Conservation (phyloP, 2,888 invertebrate species). For the Catocala nupta region DNA sequence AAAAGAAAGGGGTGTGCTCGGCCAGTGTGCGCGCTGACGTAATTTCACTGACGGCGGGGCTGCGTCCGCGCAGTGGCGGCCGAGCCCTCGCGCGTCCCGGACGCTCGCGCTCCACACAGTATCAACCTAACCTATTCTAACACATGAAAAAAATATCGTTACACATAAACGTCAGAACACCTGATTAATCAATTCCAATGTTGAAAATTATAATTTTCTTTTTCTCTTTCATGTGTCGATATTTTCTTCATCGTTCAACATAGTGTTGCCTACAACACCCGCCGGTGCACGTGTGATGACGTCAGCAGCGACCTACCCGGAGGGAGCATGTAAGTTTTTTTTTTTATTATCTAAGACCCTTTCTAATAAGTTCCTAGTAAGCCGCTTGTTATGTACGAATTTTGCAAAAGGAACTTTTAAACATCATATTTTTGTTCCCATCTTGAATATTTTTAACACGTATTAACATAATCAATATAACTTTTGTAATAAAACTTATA, state of each 20-base stretch:
- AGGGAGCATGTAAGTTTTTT: slow-evolving; percentile 71
- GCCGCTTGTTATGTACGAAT: slow-evolving; percentile 17
- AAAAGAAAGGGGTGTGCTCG: slow-evolving; percentile 83
- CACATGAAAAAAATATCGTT: slow-evolving; percentile 43
- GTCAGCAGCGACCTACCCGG: slow-evolving; percentile 67
- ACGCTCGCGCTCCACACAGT: slow-evolving; percentile 51
- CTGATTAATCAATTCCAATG: slow-evolving; percentile 10
- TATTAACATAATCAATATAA: too few species aligned
- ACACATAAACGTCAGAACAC: slow-evolving; percentile 36
- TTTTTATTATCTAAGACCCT: slow-evolving; percentile 38
- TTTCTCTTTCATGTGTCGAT: slow-evolving; percentile 46
- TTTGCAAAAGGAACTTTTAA: neutral
- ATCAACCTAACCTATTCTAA: slow-evolving; percentile 46
- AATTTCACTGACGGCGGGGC: slow-evolving; percentile 74
- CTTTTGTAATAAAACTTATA: too few species aligned
- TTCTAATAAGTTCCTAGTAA: slow-evolving; percentile 46
- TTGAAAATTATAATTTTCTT: slow-evolving; percentile 27
- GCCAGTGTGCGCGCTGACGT: slow-evolving; percentile 77
- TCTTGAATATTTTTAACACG: neutral
- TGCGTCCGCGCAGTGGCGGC: slow-evolving; percentile 73
- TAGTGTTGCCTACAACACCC: slow-evolving; percentile 52
- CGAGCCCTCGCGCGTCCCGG: slow-evolving; percentile 77
- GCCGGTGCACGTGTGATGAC: slow-evolving; percentile 75
- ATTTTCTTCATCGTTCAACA: slow-evolving; percentile 41
- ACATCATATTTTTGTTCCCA: neutral